Evolutionary conservation across 2,797 vertebrate genomes (phyloP), one percentile per base, ranked within the genome.

Genomic region (Hozukius guyotensis): DNA sequence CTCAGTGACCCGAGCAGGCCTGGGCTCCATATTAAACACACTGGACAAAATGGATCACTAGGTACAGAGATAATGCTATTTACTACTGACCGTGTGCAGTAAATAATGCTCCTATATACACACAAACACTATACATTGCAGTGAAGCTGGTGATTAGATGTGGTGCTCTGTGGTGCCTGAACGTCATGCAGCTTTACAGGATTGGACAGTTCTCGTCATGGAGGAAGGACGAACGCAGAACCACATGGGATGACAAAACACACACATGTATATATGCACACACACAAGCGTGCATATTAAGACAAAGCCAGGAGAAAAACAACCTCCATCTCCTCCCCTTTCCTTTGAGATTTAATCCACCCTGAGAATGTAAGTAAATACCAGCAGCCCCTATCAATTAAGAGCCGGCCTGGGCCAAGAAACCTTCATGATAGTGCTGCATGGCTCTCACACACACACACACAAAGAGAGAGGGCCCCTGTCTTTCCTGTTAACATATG

Each of bases 361-460:
- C 84, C 76, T 31, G 86, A 90, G 86, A 92, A 92, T 84, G 89
- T 89, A 93, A 92, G 89, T 92, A 92, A 92, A 93, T 90, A 92
- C 90, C 89, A 92, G 88, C 85, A 90, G 87, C 91, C 88, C 85
- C 90, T 86, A 92, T 94, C 93, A 94, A 93, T 93, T 94, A 92
- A 62, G 83, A 89, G 78, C 86, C 53, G 78, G 75, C 63, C 76
- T 31, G 27, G 84, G 89, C 87, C 91, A 90, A 92, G 89, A 91
- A 92, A 85, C 80, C 83, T 86, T 89, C 84, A 89, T 64, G 86
- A 86, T 80, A 64, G 77, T 79, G 82, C 84, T 84, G 86, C 86
- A 82, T 69, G 76, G 70, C 71, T 69, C 82, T 65, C 52, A 11
- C 52, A 20, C 38, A 27, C 52, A 61, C 34, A 66, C 52, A 63